Evolutionary conservation across 1,140 invertebrate species (phyloP), one percentile per base, ranked within the genome.

Genomic region (Drosophila simulans): DNA sequence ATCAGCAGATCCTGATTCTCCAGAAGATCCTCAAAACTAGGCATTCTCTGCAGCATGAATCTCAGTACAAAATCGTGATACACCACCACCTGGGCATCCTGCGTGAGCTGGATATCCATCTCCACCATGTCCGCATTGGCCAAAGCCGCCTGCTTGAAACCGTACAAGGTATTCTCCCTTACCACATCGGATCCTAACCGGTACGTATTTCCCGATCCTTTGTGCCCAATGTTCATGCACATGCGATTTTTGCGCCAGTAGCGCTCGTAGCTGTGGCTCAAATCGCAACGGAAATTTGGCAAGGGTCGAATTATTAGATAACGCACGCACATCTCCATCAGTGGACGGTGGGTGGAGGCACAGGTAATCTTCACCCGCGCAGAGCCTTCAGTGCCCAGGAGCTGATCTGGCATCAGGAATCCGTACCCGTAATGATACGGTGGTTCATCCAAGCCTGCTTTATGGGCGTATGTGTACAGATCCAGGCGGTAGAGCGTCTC

Each of bases 361-460:
- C 84, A 89, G 2, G 15, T 72, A 27, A 89, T 71, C 17, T 77
- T 65, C 4, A 89, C 39, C 5, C 49, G 43, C 3, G 80, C 40
- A 0, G 17, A 48, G 7, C 84, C 84, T 49, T 89, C 84, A 0
- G 72, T 71, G 20, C 15, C 43, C 37, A 52, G 4, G 42, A 89
- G 31, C 15, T 89, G 68, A 0, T 59, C 35, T 0, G 80, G 73
- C 13, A 11, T 25, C 0, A 89, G 54, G 13, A 73, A 75, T 0
- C 84, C 84, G 13, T 84, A 89, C 7, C 85, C 84, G 22, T 84
- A 89, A 22, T 84, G 77, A 46, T 89, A 89, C 0, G 84, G 55
- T 5, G 84, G 84, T 12, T 89, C 84, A 34, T 89, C 84, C 0
- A 1, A 0, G 0, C 13, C 64, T 0, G 68, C 52, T 39, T 89